Evolutionary conservation across 2,888 invertebrate genomes (phyloP), one percentile per base, ranked within the genome.

Genomic region (Caprella mutica): DNA sequence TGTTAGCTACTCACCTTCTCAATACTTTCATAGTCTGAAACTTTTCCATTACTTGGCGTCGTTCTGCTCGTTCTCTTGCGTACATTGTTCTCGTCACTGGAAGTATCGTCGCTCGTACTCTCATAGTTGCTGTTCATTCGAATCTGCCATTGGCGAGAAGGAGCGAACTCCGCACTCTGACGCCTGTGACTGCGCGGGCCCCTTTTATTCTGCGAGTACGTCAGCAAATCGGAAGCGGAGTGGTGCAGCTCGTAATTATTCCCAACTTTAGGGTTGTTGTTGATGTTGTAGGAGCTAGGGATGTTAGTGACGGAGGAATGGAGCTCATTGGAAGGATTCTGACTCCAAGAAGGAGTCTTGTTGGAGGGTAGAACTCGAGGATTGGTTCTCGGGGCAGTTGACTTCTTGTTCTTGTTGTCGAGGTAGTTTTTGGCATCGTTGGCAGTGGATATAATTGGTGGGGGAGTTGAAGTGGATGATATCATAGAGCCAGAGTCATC

Each of bases 171-270:
- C 30, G 57, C 57, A 19, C 59, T 59, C 52, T 63, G 63, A n/a
- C 63, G 56, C 14, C 63, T 40, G 14, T 40, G 17, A 6, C 23
- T 64, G 30, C 26, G 27, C 19, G 29, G 14, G 5, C 55, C 43
- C 27, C 60, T 54, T 23, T 60, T 40, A 26, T 58, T 56, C 44
- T 64, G 60, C 17, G 60, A 54, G 30, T 29, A 29, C 4, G 48
- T 52, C 17, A 64, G 26, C 26, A 64, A 56, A 53, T 64, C 64
- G 30, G 64, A 64, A 26, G 60, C 60, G 43, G 64, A 64, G 50
- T 64, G 64, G 53, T 64, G 64, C 29, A 60, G 64, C 42, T 64
- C 61, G 17, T 55, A 52, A n/a, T n/a, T n/a, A n/a, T n/a, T n/a
- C n/a, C n/a, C n/a, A 5, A 55, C 30, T 17, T 33, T 26, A 27